Evolutionary conservation across 92 coral and sea anemone genomes (phyloP).

Genomic region (Paramuricea clavata): DNA sequence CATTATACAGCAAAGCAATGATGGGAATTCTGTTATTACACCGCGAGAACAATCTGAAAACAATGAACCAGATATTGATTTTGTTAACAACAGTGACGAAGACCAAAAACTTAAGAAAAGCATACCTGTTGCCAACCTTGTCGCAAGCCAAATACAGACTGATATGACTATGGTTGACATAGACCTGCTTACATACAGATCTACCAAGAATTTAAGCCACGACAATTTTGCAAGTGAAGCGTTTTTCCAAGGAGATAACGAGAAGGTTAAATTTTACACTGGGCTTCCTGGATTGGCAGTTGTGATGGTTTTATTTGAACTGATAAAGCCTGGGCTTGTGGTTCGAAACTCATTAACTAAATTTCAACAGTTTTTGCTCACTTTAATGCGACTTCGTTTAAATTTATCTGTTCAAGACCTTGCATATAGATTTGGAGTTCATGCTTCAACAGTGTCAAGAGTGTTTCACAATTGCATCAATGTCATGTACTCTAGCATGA

Average conservation of each 20-base stretch:
- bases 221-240: slow-evolving; percentile 15
- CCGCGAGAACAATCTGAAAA: slow-evolving; percentile 11
- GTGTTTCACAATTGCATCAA: slow-evolving; percentile 64
- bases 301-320: slow-evolving; percentile 42
- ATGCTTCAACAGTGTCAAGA: slow-evolving; percentile 76
- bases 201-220: not conserved
- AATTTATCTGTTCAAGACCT: slow-evolving; percentile 68
- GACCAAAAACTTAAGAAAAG: not conserved
- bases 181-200: slow-evolving; percentile 2
- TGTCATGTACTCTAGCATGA: slow-evolving; percentile 51
- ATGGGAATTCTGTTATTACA: not conserved
- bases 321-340: slow-evolving; percentile 44
- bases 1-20: slow-evolving; percentile 2
- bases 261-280: slow-evolving; percentile 30
- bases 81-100: slow-evolving; percentile 7
- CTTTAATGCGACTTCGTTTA: slow-evolving; percentile 63
- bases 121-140: slow-evolving; percentile 4
- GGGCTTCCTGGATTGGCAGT: slow-evolving; percentile 41
- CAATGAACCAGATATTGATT: not conserved
- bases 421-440: slow-evolving; percentile 38
- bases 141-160: slow-evolving; percentile 14
- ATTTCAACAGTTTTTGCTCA: slow-evolving; percentile 52
- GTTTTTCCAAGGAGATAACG: slow-evolving; percentile 16
- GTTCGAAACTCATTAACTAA: slow-evolving; percentile 31
- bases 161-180: slow-evolving; percentile 15